These are phyloP conservation scores for Camponotus pennsylvanicus DNA, from an alignment of 1,140 invertebrate species.

Conservation along the genomic window DNA sequence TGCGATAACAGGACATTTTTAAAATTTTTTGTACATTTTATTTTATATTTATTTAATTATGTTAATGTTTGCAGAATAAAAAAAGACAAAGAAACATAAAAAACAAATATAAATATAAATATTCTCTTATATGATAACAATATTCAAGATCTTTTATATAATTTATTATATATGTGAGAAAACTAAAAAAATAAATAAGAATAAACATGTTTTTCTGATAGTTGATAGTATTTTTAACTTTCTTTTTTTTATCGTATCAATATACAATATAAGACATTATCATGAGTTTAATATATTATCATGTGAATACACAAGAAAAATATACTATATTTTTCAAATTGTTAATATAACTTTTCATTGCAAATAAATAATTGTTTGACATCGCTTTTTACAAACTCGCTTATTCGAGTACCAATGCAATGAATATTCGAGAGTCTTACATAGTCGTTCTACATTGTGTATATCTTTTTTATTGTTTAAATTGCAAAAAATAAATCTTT, in stretches of 20 bases:
- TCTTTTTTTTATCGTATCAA: neutral
- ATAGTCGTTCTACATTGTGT: conserved; percentile 15
- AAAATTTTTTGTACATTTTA: neutral
- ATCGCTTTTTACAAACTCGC: conserved; percentile 41
- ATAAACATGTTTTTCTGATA: neutral
- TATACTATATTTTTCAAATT: neutral
- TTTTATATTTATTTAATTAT: conserved; percentile 16
- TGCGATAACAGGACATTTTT: neutral
- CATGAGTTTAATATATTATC: neutral
- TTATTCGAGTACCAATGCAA: conserved; percentile 45
- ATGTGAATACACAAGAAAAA: neutral
- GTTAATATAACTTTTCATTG: neutral
- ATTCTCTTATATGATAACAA: neutral
- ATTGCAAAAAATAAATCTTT: conserved; percentile 17
- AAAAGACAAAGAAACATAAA: neutral
- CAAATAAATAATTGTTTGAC: neutral
- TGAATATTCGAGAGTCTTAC: conserved; percentile 21
- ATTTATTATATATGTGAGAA: neutral
- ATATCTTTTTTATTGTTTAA: conserved; percentile 24
- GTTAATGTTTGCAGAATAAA: neutral
- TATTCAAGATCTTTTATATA: neutral
- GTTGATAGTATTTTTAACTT: neutral
- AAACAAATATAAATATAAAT: conserved; percentile 3
- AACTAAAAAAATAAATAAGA: neutral
- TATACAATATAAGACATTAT: neutral